A percentile compares a stretch with the other conserved stretches of the same genome.
Conservation (phyloP, 2,113 vertebrate species). For the Rhynchopsitta pachyrhyncha region DNA sequence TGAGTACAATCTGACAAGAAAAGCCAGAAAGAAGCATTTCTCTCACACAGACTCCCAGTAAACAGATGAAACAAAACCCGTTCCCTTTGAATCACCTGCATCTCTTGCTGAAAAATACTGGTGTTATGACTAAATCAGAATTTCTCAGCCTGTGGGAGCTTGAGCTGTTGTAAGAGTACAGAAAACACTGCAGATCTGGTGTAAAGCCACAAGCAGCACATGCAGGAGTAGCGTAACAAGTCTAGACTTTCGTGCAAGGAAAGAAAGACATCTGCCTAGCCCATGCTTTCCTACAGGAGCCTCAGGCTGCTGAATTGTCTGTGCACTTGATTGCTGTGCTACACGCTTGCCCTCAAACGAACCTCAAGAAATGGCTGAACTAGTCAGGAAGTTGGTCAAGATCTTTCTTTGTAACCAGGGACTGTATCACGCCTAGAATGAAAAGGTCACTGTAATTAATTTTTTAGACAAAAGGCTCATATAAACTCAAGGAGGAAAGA, state of each 20-base stretch:
- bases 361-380: neutral
- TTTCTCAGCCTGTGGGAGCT: neutral
- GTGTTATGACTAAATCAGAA: neutral
- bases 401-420: neutral
- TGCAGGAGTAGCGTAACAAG: neutral
- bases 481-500: neutral
- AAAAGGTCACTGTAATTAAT: neutral
- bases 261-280: neutral
- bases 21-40: neutral
- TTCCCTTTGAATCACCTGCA: neutral
- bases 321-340: neutral
- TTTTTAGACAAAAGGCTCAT: neutral
- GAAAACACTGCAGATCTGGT: neutral
- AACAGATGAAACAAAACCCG: neutral
- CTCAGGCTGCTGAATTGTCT: neutral
- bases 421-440: neutral
- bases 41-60: neutral
- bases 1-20: neutral
- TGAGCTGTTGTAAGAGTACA: neutral
- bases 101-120: neutral
- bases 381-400: neutral
- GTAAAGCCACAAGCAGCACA: neutral
- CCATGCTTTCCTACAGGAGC: neutral
- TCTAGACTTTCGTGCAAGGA: neutral
- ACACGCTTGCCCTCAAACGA: neutral